These are phyloP conservation scores for Dasyornis broadbenti DNA, from an alignment of 2,113 vertebrate genomes.

Conservation along the genomic window DNA sequence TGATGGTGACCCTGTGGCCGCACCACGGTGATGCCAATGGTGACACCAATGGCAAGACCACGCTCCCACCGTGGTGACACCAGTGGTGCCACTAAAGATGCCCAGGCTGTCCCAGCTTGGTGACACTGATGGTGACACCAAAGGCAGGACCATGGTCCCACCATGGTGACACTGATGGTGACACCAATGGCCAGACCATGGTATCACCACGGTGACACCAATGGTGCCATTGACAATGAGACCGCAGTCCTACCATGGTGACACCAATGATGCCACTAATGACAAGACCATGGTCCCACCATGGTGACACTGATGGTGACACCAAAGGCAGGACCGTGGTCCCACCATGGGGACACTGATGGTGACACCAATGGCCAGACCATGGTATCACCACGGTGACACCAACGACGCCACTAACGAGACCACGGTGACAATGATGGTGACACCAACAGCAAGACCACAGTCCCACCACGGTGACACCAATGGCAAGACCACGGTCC, in stretches of 20 bases:
- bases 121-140: neutral
- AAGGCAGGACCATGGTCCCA: neutral
- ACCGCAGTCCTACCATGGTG: too few relatives aligned
- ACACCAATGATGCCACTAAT: neutral
- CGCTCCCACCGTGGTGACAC: neutral
- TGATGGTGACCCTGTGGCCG: neutral
- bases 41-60: neutral
- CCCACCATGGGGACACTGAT: neutral
- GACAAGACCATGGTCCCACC: rapidly evolving
- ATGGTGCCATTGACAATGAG: too few relatives aligned
- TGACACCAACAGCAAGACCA: rapidly evolving
- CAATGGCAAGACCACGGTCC: rapidly evolving
- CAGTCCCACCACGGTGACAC: rapidly evolving
- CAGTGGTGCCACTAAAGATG: too few relatives aligned
- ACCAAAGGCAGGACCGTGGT: neutral
- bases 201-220: neutral
- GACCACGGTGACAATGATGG: too few relatives aligned
- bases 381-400: too few relatives aligned
- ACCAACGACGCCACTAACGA: rapidly evolving
- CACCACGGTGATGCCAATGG: neutral
- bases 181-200: too few relatives aligned
- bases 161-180: rapidly evolving
- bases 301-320: neutral
- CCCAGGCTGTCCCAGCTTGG: too few relatives aligned
- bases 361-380: too few relatives aligned